Conservation (phyloP, 92 coral and sea anemone species). For the Phenganax stokvisi region DNA sequence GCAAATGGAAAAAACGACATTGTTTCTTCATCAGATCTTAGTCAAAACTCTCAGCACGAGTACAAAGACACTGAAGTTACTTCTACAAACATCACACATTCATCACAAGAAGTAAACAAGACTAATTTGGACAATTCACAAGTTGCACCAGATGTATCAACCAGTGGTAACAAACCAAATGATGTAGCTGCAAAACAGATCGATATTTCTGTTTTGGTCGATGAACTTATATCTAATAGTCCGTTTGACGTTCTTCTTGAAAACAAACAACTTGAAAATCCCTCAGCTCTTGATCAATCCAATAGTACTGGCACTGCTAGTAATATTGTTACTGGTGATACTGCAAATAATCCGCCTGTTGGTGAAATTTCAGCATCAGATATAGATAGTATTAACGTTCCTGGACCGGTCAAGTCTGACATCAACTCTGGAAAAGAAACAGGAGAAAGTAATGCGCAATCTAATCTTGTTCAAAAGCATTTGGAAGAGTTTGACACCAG, state of each 20-base stretch:
- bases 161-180: not conserved
- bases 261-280: not conserved
- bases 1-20: not conserved
- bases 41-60: not conserved
- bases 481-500: not conserved
- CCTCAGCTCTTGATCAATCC: not conserved
- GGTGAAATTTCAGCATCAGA: not conserved
- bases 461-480: constrained; percentile 1
- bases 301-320: not conserved
- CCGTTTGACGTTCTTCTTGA: not conserved
- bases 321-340: not conserved
- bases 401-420: not conserved
- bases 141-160: not conserved
- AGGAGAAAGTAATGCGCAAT: not conserved
- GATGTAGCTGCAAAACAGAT: not conserved
- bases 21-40: constrained; percentile 12
- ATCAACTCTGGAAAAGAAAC: not conserved
- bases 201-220: constrained; percentile 31
- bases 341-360: not conserved
- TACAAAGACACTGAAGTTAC: not conserved
- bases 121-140: not conserved
- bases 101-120: not conserved
- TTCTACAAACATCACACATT: not conserved
- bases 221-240: constrained; percentile 21
- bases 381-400: not conserved